Percentiles rank a stretch among this genome's conserved stretches.
Conservation (phyloP, 2,113 vertebrate species). For the Scophthalmus maximus region DNA sequence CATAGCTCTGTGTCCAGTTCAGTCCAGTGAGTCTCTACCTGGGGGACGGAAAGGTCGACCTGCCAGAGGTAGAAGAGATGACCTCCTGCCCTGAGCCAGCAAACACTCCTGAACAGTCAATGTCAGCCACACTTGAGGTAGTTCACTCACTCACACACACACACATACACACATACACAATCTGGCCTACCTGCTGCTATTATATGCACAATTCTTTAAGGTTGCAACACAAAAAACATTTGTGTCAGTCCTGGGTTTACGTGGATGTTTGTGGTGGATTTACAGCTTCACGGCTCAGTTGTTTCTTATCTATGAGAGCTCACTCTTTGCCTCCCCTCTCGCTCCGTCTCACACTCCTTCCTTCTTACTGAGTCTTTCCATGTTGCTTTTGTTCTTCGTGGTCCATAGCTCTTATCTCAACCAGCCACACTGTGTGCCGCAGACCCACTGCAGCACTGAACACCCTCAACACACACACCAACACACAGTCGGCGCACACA, state of each 20-base stretch:
- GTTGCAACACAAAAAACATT: background rate
- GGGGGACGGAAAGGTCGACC: conserved; percentile 64
- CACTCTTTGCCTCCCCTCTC: conserved; percentile 1
- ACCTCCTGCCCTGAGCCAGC: conserved; percentile 3
- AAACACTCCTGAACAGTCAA: conserved; percentile 8
- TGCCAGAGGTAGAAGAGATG: conserved; percentile 52
- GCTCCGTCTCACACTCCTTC: background rate
- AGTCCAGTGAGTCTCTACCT: conserved; percentile 87
- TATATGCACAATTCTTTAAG: background rate
- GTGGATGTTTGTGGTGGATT: too few species aligned
- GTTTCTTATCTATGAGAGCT: conserved; percentile 5
- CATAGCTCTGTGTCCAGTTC: conserved; percentile 81
- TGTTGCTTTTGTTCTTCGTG: conserved; percentile 26
- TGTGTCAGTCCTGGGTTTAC: background rate
- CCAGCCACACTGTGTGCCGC: conserved; percentile 42
- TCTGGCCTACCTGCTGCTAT: background rate
- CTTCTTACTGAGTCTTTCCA: conserved; percentile 25
- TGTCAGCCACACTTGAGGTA: conserved; percentile 10
- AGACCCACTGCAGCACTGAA: conserved; percentile 11
- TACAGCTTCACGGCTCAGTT: background rate
- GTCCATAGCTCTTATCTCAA: conserved; percentile 55
- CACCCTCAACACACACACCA: background rate
- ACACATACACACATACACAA: too few species aligned
- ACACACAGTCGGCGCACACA: background rate
- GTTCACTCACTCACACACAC: background rate